Evolutionary conservation across 1,140 invertebrate genomes (phyloP), one percentile per base, ranked within the genome.

Genomic region (Diabrotica undecimpunctata): DNA sequence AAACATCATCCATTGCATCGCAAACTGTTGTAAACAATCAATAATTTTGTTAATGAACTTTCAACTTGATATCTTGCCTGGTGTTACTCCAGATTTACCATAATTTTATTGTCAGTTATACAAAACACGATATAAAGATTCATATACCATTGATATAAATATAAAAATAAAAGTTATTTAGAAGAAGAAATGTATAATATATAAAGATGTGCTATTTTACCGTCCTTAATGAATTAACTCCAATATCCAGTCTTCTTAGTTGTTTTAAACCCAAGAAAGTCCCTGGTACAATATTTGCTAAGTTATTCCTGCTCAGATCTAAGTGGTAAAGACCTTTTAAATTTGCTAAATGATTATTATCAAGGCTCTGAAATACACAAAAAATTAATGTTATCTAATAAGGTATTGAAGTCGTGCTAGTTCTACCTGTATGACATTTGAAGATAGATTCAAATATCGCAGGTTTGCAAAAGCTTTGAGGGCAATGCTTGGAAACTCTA

Each of bases 191-290:
- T 25, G 25, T 25, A 25, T 25, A 25, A 25, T 25, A 25, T 25
- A 25, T 25, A 2, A 25, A 25, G 25, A 1, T 25, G 25, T 25
- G 25, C 25, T 46, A 46, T 81, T 84, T 84, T 83, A 95, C 91
- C 66, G 92, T 94, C 74, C 93, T 83, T 25, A 96, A 78, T 13
- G 90, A 88, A 77, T 96, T 96, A 2, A 94, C 86, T 68, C 91
- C 91, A 6, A 96, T 82, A 76, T 94, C 91, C 57, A 96, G 80
- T 69, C 87, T 87, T 62, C 86, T 84, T 5, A 96, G 78, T 36
- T 85, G 81, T 9, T 80, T 83, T 51, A 94, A 80, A 8, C 88
- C 87, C 0, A 88, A 82, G 76, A 96, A 95, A 6, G 90, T 89
- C 61, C 91, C 91, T 0, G 88, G 84, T 2, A 89, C 86, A 52